Evolutionary conservation across 2,888 invertebrate species (phyloP).

Genomic region (Limnephilus auricula): DNA sequence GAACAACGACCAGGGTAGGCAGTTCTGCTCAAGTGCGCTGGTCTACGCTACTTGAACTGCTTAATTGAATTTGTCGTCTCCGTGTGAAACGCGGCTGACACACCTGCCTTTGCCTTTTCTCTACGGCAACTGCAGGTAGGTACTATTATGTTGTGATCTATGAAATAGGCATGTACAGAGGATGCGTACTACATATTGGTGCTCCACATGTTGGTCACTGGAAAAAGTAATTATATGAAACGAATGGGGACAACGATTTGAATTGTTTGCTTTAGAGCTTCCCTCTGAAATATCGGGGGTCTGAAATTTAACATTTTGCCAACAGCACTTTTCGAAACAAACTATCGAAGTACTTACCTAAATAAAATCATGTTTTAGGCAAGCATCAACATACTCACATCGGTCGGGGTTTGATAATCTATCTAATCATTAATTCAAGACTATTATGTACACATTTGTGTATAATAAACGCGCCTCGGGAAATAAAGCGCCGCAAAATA

Average conservation of each 20-base stretch:
- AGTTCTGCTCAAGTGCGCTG: neutral
- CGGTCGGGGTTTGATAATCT: neutral
- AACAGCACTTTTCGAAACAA: too few species aligned
- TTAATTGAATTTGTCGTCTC: neutral
- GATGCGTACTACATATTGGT: neutral
- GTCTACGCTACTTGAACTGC: neutral
- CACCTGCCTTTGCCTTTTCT: neutral
- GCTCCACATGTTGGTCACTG: neutral
- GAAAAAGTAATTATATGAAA: neutral
- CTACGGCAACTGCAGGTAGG: neutral
- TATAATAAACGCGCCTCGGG: neutral
- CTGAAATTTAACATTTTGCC: too few species aligned
- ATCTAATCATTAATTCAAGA: too few species aligned
- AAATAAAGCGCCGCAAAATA: neutral
- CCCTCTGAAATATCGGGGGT: too few species aligned
- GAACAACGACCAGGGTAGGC: neutral
- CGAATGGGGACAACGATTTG: neutral
- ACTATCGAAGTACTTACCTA: too few species aligned
- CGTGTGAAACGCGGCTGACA: slow-evolving; percentile 4
- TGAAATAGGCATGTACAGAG: neutral
- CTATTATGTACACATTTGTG: too few species aligned
- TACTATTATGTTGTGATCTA: neutral
- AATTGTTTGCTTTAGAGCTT: neutral
- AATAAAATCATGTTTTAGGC: too few species aligned
- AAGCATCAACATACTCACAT: too few species aligned